Conservation (phyloP, 2,797 vertebrate species). For the Capromys pilorides region DNA sequence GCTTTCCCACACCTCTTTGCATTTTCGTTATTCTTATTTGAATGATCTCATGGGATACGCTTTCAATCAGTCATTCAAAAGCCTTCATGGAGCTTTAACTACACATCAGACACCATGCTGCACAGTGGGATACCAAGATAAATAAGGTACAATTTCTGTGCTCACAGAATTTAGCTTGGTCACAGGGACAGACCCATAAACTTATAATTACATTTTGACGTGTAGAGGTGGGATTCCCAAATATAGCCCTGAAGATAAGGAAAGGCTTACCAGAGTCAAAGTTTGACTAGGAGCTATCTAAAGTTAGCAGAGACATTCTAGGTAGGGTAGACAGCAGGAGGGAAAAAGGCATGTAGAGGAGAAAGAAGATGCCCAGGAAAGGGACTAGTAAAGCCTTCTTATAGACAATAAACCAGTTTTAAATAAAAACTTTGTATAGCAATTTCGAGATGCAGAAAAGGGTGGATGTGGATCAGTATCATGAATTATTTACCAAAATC, state of each 20-base stretch:
- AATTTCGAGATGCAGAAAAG: slow-evolving; percentile 15
- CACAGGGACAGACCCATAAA: background rate
- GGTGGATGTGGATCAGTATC: background rate
- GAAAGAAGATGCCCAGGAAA: background rate
- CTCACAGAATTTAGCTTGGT: background rate
- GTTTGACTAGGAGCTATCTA: background rate
- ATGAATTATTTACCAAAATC: slow-evolving; percentile 41
- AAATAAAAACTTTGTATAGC: background rate
- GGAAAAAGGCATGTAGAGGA: background rate
- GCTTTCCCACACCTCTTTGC: background rate
- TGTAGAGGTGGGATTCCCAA: background rate
- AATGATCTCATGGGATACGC: background rate
- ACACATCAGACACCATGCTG: background rate
- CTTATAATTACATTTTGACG: slow-evolving; percentile 14
- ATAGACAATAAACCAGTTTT: background rate
- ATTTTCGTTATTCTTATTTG: background rate
- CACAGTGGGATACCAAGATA: background rate
- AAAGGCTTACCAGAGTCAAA: background rate
- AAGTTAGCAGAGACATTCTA: background rate
- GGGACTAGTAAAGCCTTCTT: background rate
- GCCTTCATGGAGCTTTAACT: background rate
- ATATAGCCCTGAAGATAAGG: slow-evolving; percentile 1
- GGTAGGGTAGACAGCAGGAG: background rate
- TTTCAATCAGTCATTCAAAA: background rate
- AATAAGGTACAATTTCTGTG: background rate